These are phyloP conservation scores for Oxytorus armatus DNA, from an alignment of 2,888 invertebrate genomes.

Conservation along the genomic window DNA sequence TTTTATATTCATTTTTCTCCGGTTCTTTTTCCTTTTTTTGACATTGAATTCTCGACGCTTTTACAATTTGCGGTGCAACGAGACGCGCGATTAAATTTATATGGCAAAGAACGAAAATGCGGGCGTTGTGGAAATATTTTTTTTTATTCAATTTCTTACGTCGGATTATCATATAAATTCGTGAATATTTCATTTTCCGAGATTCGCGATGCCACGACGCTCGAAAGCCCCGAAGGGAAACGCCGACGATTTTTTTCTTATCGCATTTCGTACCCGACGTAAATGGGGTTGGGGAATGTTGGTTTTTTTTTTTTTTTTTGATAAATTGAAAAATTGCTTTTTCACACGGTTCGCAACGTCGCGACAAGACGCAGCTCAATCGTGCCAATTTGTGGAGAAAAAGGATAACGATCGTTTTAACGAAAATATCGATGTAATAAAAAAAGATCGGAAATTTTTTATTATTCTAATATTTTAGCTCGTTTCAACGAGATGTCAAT, in stretches of 20 bases:
- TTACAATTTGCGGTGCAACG: neutral
- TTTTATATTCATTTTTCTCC: conserved; percentile 1
- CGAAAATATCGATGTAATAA: too few relatives aligned
- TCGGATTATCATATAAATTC: conserved; percentile 72
- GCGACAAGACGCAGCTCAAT: neutral
- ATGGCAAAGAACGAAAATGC: too few relatives aligned
- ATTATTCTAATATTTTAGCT: too few relatives aligned
- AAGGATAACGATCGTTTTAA: neutral
- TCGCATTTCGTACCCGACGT: conserved; percentile 3
- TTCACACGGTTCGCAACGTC: conserved; percentile 44
- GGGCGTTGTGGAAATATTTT: too few relatives aligned
- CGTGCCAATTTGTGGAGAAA: neutral
- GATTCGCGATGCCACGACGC: too few relatives aligned
- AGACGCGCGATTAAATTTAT: conserved; percentile 21
- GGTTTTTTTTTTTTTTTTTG: too few relatives aligned
- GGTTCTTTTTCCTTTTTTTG: too few relatives aligned
- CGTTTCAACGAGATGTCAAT: too few relatives aligned
- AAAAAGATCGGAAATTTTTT: too few relatives aligned
- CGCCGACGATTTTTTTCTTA: neutral
- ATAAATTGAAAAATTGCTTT: conserved; percentile 75
- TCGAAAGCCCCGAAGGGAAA: conserved; percentile 14
- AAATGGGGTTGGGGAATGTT: conserved; percentile 45
- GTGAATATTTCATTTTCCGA: conserved; percentile 76
- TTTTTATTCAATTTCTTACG: conserved; percentile 58
- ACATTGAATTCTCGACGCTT: too few relatives aligned